Conservation (phyloP, 2,113 vertebrate genomes). For the Diphyllodes magnificus region DNA sequence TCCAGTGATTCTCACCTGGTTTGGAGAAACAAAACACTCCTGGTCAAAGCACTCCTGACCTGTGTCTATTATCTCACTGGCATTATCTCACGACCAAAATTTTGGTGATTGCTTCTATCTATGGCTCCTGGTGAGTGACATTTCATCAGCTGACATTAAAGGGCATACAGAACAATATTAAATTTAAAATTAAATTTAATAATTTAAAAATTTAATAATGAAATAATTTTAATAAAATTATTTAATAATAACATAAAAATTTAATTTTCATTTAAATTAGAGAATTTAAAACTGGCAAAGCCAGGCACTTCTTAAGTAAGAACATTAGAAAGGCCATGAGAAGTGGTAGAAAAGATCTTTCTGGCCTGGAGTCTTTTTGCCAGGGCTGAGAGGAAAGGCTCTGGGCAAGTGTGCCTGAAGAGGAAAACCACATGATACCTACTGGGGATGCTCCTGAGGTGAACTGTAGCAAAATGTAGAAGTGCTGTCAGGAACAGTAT, state of each 20-base stretch:
- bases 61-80: fast-evolving
- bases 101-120: background rate
- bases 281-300: background rate
- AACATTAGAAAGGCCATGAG: background rate
- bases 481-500: background rate
- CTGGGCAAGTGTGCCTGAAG: background rate
- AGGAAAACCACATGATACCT: background rate
- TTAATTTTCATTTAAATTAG: background rate
- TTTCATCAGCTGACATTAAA: background rate
- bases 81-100: background rate
- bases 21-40: background rate
- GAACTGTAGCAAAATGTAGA: background rate
- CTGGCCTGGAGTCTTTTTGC: background rate
- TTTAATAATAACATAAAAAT: background rate
- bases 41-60: background rate
- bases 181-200: background rate
- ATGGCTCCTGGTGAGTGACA: background rate
- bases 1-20: background rate
- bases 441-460: background rate
- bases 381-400: background rate
- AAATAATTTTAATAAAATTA: background rate
- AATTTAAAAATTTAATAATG: background rate
- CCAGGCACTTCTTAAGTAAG: background rate
- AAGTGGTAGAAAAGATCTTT: background rate
- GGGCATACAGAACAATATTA: background rate